Conservation (phyloP, 1,140 invertebrate species). For the Archivesica marissinica region DNA sequence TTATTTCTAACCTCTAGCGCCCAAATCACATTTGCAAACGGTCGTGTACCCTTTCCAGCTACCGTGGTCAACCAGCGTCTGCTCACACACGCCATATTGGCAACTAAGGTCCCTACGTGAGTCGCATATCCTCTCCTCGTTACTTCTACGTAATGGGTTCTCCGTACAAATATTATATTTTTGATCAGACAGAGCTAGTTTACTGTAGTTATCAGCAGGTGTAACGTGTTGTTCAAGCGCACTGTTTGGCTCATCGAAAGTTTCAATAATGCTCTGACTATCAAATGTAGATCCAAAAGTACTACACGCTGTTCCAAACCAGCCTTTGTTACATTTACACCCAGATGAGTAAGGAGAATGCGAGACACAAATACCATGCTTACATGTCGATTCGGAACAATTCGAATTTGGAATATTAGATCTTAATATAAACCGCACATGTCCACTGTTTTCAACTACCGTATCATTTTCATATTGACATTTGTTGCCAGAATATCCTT, state of each 20-base stretch:
- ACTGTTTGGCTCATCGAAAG: background rate
- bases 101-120: background rate
- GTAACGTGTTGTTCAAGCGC: background rate
- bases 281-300: background rate
- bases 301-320: slow-evolving; percentile 4
- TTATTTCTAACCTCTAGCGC: slow-evolving; percentile 45
- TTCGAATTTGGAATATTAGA: background rate
- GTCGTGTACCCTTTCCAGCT: background rate
- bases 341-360: background rate
- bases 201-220: background rate
- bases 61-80: background rate
- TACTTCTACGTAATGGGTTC: background rate
- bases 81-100: slow-evolving; percentile 16
- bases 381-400: background rate
- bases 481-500: background rate
- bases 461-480: background rate
- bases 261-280: background rate
- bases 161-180: slow-evolving; percentile 12
- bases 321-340: slow-evolving; percentile 1
- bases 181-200: background rate
- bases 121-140: background rate
- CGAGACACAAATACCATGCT: background rate
- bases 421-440: background rate
- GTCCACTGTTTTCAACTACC: background rate
- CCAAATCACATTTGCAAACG: slow-evolving; percentile 10